Percentiles rank a stretch among this genome's conserved stretches.
These are phyloP conservation scores for Oegoconia quadripuncta DNA, from an alignment of 2,888 invertebrate genomes.

Conservation along the genomic window DNA sequence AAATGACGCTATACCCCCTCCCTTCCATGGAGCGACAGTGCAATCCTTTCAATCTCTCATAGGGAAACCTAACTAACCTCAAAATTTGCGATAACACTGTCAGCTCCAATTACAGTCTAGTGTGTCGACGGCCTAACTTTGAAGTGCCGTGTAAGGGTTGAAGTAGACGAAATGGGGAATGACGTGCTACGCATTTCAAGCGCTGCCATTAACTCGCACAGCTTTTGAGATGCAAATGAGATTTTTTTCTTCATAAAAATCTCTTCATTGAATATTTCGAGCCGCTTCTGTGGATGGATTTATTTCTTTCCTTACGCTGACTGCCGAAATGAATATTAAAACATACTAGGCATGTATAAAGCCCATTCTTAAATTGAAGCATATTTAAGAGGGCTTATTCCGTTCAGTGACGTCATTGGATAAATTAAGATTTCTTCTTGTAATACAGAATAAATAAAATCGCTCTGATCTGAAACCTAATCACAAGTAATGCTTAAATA, in stretches of 20 bases:
- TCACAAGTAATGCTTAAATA: too few species aligned
- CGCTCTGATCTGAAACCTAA: too few species aligned
- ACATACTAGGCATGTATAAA: neutral
- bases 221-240: conserved; percentile 76
- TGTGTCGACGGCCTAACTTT: conserved; percentile 28
- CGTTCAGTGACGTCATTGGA: too few species aligned
- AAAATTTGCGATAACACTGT: neutral
- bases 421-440: too few species aligned
- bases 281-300: conserved; percentile 59
- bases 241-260: conserved; percentile 66
- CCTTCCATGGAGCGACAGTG: too few species aligned
- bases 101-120: conserved; percentile 2
- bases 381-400: too few species aligned
- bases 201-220: conserved; percentile 65
- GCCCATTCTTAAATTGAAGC: too few species aligned
- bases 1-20: too few species aligned
- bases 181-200: conserved; percentile 68
- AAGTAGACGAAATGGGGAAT: conserved; percentile 52
- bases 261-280: conserved; percentile 73
- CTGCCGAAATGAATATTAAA: conserved; percentile 36
- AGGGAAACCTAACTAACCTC: too few species aligned
- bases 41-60: too few species aligned
- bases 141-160: conserved; percentile 63
- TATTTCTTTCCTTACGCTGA: conserved; percentile 49
- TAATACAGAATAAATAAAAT: too few species aligned